phyloP scores from a whole-genome alignment of 1,140 invertebrate species.

The Patella vulgata region DNA sequence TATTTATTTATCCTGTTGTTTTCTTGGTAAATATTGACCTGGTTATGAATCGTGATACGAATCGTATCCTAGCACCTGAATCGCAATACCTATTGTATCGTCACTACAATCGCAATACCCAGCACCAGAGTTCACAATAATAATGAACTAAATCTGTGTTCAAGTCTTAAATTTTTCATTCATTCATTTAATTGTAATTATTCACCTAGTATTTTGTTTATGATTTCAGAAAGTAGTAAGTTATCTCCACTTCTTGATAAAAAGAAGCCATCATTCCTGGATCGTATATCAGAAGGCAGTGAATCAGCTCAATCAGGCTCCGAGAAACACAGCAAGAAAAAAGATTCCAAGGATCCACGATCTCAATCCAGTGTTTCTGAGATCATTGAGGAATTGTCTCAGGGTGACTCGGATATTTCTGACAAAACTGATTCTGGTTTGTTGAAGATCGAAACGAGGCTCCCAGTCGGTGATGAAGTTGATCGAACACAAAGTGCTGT shows the following conservation, averaged over 20 bases:
- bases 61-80: too few species aligned
- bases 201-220: too few species aligned
- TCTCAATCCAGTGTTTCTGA: conserved; percentile 33
- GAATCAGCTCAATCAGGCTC: conserved; percentile 37
- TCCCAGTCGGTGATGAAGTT: conserved; percentile 19
- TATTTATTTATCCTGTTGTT: too few species aligned
- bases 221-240: too few species aligned
- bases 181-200: too few species aligned
- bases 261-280: conserved; percentile 27
- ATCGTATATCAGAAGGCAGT: conserved; percentile 57
- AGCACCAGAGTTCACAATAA: too few species aligned
- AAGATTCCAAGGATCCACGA: conserved; percentile 3
- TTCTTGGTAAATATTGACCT: too few species aligned
- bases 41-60: too few species aligned
- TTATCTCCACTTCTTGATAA: neutral
- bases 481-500: conserved; percentile 3
- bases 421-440: conserved; percentile 27
- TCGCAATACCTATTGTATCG: too few species aligned
- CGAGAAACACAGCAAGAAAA: neutral
- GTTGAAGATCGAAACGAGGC: conserved; percentile 26
- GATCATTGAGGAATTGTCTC: conserved; percentile 38
- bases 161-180: too few species aligned
- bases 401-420: conserved; percentile 20
- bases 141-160: too few species aligned
- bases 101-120: too few species aligned